Evolutionary conservation across 2,113 vertebrate genomes (phyloP), one percentile per base, ranked within the genome.

Genomic region (Octodon degus): DNA sequence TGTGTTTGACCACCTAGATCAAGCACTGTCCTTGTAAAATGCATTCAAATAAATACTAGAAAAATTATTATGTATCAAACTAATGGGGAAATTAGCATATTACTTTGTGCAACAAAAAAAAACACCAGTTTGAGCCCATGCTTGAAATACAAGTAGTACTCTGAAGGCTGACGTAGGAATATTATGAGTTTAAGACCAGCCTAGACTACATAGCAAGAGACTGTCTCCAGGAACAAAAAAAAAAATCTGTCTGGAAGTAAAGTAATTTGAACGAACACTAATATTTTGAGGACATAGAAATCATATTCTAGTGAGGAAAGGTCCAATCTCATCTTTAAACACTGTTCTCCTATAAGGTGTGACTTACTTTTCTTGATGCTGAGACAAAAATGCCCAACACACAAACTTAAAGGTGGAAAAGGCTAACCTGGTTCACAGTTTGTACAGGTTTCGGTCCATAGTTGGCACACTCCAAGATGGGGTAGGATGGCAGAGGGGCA

Each of bases 251-350:
- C 40, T 93, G 47, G 19, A 93, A 94, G 68, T 68, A 85, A 67
- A 40, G 94, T 58, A 24, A 89, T 82, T 24, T 89, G 10, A 74
- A 89, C 10, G 7, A 94, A 89, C 9, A 81, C 8, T 58, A 83
- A 74, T 55, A 96, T 83, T 86, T 6, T 89, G 37, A 94, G 47
- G 62, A 90, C 43, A 81, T 40, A 63, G 92, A 86, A 95, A 30
- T 68, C 7, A 92, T 86, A 93, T 81, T 67, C 47, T 76, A 19
- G 25, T 93, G 43, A 94, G 25, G 40, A 89, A 84, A 90, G n/a
- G 27, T 62, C 11, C 8, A 32, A 91, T 86, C 50, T 93, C 83
- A 93, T 68, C 53, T 95, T 82, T 27, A 30, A 90, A 95, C 80
- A 32, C 6, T 91, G 1, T 89, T 82, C 67, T 19, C 4, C 8